Evolutionary conservation across 2,888 invertebrate species (phyloP).

Genomic region (Megastigmus dorsalis): DNA sequence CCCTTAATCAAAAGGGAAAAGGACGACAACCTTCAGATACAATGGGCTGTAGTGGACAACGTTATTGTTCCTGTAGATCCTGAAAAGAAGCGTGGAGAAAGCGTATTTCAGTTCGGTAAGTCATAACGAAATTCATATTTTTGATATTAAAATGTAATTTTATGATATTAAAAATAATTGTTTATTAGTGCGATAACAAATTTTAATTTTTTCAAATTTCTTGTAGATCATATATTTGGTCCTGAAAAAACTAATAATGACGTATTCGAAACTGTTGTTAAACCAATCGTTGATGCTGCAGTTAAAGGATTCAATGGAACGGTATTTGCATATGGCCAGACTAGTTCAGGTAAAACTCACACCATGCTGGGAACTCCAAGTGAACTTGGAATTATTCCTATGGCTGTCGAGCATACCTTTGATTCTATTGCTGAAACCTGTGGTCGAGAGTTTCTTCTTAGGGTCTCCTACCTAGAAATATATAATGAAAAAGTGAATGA

Average conservation of each 20-base stretch:
- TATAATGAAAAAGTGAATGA: constrained; percentile 91
- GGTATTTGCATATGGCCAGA: constrained; percentile 94
- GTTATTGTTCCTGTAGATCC: background rate
- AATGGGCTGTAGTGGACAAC: constrained; percentile 79
- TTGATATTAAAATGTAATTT: background rate
- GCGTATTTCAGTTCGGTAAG: constrained; percentile 34
- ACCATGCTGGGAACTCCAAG: constrained; percentile 85
- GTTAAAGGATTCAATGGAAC: constrained; percentile 88
- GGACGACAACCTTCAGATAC: constrained; percentile 76
- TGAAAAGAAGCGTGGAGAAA: constrained; percentile 9
- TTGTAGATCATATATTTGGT: constrained; percentile 84
- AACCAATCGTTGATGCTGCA: constrained; percentile 83
- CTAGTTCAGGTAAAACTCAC: constrained; percentile 90
- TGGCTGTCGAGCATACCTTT: constrained; percentile 84
- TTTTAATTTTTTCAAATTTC: background rate
- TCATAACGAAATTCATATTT: background rate
- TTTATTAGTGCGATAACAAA: background rate
- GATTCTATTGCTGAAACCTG: constrained; percentile 78
- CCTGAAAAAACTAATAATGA: constrained; percentile 77
- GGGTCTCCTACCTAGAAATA: constrained; percentile 91
- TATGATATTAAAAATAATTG: background rate
- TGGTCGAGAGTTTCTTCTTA: constrained; percentile 84
- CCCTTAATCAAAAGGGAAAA: constrained; percentile 81
- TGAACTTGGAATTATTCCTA: constrained; percentile 84
- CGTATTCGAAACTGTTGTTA: constrained; percentile 81